phyloP scores from a whole-genome alignment of 2,888 invertebrate species.

The Epistrophe grossulariae region DNA sequence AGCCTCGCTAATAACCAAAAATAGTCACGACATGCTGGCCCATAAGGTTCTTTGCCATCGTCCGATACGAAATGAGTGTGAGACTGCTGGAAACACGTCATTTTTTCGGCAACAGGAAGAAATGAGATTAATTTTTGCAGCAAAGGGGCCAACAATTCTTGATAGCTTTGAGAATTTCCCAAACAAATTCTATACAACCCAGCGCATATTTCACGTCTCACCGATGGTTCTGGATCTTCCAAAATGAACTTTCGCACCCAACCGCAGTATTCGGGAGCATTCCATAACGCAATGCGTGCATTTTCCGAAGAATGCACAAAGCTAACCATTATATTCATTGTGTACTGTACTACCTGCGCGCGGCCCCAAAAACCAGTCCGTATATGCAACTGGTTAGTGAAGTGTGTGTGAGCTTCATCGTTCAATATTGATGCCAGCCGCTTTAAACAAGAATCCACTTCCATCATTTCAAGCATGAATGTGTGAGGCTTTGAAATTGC shows the following conservation, averaged over 20 bases:
- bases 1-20: constrained; percentile 96
- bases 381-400: constrained; percentile 88
- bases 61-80: constrained; percentile 80
- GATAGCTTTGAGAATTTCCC: constrained; percentile 86
- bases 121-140: constrained; percentile 92
- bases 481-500: constrained; percentile 87
- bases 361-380: constrained; percentile 97
- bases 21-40: constrained; percentile 96
- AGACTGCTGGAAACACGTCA: constrained; percentile 85
- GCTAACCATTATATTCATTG: constrained; percentile 95
- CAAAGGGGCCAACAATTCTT: constrained; percentile 90
- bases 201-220: constrained; percentile 95
- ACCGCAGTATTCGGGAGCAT: constrained; percentile 89
- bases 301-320: constrained; percentile 95
- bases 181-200: constrained; percentile 95
- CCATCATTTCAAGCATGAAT: constrained; percentile 91
- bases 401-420: constrained; percentile 89
- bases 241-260: constrained; percentile 94
- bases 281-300: constrained; percentile 90
- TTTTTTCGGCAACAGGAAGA: constrained; percentile 92
- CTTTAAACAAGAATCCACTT: constrained; percentile 92
- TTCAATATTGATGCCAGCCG: constrained; percentile 94
- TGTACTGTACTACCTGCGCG: constrained; percentile 96
- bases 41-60: constrained; percentile 95
- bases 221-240: constrained; percentile 96